Evolutionary conservation across 2,113 vertebrate genomes (phyloP), one percentile per base, ranked within the genome.

Genomic region (Meriones unguiculatus): DNA sequence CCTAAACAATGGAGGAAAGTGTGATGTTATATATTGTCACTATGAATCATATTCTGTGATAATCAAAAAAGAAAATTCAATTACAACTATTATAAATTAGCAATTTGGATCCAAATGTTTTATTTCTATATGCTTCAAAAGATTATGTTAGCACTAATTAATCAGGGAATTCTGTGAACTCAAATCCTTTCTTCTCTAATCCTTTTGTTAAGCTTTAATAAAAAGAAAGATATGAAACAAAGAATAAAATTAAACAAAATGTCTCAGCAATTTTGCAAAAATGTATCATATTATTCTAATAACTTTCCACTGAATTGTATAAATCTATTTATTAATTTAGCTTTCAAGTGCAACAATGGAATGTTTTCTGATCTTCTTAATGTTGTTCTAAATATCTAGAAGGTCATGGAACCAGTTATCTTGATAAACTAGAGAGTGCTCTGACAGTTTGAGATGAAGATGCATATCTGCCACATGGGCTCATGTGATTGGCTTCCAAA

Each of bases 171-270:
- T 95, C 41, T 90, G 11, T 95, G 82, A 97, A 75, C 30, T 52
- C 54, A 14, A 77, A 92, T 73, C 25, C 1, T 12, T 32, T 87
- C 25, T 76, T 90, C 6, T 35, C 28, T 62, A 87, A 92, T 38
- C 73, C 65, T 59, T 93, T 93, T 76, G 52, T 75, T 91, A 80
- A 89, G 41, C 22, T 76, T 91, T 89, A 54, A 64, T 64, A 52
- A 64, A 87, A 93, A 90, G 75, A 87, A 93, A 82, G 20, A 54
- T 54, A 87, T 25, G 32, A 91, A 67, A 46, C 32, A 92, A 96
- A 92, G n/a, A 67, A 94, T 25, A 98, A 90, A 97, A 92, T 96
- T 84, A 93, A 91, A 84, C 92, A 84, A 80, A 75, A 67, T 67
- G 12, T 12, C 9, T 97, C 75, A 93, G 70, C 95, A 95, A 93